Evolutionary conservation across 1,140 invertebrate species (phyloP).

Genomic region (Tetramorium parvispinum): DNA sequence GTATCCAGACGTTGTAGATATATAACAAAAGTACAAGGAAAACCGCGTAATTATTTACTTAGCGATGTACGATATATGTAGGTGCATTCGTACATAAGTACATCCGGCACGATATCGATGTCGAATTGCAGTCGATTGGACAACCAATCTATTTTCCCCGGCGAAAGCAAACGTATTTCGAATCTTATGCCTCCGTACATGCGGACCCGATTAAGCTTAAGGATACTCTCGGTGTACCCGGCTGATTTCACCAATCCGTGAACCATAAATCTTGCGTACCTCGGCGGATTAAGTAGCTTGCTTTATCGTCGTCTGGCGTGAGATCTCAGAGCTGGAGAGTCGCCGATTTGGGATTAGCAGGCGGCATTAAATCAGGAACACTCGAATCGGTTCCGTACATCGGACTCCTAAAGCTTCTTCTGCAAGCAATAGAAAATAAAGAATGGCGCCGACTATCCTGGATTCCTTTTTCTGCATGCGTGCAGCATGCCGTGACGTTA

Average conservation of each 20-base stretch:
- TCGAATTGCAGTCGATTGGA: slow-evolving; percentile 15
- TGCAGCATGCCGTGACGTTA: not conserved
- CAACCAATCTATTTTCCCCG: slow-evolving; percentile 11
- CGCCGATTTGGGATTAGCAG: slow-evolving; percentile 70
- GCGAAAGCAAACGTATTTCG: slow-evolving; percentile 40
- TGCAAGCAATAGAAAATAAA: slow-evolving; percentile 53
- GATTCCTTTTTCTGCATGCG: not conserved
- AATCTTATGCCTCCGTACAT: slow-evolving; percentile 25
- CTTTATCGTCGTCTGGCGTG: slow-evolving; percentile 69
- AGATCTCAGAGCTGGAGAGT: slow-evolving; percentile 68
- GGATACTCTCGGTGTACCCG: slow-evolving; percentile 59
- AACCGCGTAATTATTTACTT: slow-evolving; percentile 34
- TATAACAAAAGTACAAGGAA: not conserved
- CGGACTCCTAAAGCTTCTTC: slow-evolving; percentile 35
- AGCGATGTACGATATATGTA: not conserved
- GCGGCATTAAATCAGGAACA: slow-evolving; percentile 70
- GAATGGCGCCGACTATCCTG: slow-evolving; percentile 2
- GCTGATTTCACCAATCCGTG: slow-evolving; percentile 71
- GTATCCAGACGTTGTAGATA: not conserved
- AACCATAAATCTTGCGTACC: slow-evolving; percentile 71
- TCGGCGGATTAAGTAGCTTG: slow-evolving; percentile 73
- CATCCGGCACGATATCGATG: not conserved
- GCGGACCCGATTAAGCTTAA: slow-evolving; percentile 68
- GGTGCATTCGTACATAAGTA: not conserved
- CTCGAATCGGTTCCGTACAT: slow-evolving; percentile 60